Evolutionary conservation across 2,888 invertebrate species (phyloP).

Genomic region (Drosophila dives): DNA sequence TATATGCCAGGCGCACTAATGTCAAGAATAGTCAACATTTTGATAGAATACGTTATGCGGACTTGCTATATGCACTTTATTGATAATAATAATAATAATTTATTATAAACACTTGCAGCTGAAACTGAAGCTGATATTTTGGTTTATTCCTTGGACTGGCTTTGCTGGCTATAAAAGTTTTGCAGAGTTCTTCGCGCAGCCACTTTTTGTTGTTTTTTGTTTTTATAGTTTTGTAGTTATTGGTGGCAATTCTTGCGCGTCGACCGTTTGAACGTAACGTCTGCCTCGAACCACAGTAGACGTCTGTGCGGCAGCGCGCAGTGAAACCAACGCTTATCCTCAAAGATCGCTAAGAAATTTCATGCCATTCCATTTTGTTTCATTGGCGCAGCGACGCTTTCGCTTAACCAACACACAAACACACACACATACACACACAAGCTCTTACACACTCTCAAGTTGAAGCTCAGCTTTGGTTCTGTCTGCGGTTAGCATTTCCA

Average conservation of each 20-base stretch:
- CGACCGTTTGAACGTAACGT: slow-evolving; percentile 80
- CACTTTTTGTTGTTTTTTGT: slow-evolving; percentile 25
- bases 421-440: slow-evolving; percentile 13
- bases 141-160: slow-evolving; percentile 1
- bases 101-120: slow-evolving; percentile 13
- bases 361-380: slow-evolving; percentile 78
- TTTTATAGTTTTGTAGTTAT: slow-evolving; percentile 15
- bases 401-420: slow-evolving; percentile 58
- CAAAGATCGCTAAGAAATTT: slow-evolving; percentile 81
- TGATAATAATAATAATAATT: not conserved
- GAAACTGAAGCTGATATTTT: not conserved
- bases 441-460: slow-evolving; percentile 24
- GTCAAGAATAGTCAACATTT: slow-evolving; percentile 70
- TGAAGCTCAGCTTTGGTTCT: slow-evolving; percentile 57
- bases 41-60: slow-evolving; percentile 33
- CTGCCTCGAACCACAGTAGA: slow-evolving; percentile 82
- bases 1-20: slow-evolving; percentile 53
- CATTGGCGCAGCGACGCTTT: slow-evolving; percentile 67
- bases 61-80: slow-evolving; percentile 10
- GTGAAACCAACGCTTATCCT: slow-evolving; percentile 83
- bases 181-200: slow-evolving; percentile 32
- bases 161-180: slow-evolving; percentile 11
- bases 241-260: slow-evolving; percentile 71
- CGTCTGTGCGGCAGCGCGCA: slow-evolving; percentile 83
- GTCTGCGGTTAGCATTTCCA: slow-evolving; percentile 59